Evolutionary conservation across 1,140 invertebrate genomes (phyloP), one percentile per base, ranked within the genome.

Genomic region (Carposina sasakii): DNA sequence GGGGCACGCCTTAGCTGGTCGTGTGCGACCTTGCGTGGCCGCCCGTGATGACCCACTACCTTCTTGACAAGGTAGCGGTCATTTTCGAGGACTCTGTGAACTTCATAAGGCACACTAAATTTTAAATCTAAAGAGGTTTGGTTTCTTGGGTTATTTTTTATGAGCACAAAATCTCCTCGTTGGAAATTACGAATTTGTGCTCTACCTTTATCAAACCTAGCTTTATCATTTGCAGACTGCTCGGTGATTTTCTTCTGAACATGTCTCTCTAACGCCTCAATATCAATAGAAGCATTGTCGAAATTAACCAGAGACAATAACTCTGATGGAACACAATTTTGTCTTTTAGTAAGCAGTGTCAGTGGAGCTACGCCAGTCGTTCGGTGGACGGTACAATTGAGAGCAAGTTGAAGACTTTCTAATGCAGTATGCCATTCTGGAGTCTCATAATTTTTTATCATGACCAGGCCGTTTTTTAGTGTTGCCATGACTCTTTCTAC

Each of bases 101-200:
- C 22, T 44, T 60, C 57, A 16, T 55, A 60, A 1, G 57, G 51
- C 1, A 17, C 47, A 26, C 57, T 54, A 43, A 37, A 57, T 40
- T 54, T 63, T 0, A 54, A 22, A 13, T 63, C 55, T 8, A 58
- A 31, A 1, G 54, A 50, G 3, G 57, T 53, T 9, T 54, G 54
- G 16, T 62, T 57, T 2, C 59, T 15, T 0, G 53, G 53, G 17
- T 60, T 56, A 10, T 60, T 62, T 51, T 62, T 62, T 12, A 62
- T 53, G 8, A 63, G 13, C 2, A 63, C 60, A 21, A 36, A 63
- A 24, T 58, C 55, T 9, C 60, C 53, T 31, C 47, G 39, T 52
- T 55, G 49, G 39, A 63, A 63, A 13, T 3, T 2, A 2, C 37
- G 45, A 16, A 62, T 58, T 21, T 40, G 52, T 0, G 60, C 52